Conservation (phyloP, 35 echinoderm and acorn worm species). For the Eucidaris tribuloides region DNA sequence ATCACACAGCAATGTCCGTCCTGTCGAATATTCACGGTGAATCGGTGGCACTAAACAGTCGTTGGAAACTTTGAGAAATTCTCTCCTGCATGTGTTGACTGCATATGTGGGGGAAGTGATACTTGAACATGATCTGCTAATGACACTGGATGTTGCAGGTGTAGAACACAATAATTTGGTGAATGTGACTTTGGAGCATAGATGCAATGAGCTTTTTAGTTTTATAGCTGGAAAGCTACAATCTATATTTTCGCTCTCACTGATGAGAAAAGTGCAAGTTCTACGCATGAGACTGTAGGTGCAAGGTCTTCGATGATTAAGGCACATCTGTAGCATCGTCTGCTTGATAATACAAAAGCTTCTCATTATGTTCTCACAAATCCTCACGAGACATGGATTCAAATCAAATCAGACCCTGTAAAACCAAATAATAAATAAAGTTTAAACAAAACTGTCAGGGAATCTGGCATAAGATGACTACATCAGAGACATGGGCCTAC, state of each 20-base stretch:
- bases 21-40: background rate
- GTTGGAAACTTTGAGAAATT: background rate
- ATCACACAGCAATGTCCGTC: background rate
- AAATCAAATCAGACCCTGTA: no score
- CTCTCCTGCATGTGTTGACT: background rate
- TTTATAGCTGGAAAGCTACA: background rate
- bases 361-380: background rate
- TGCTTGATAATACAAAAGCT: background rate
- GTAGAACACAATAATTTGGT: no score
- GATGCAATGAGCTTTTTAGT: background rate
- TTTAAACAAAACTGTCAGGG: no score
- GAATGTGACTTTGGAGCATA: background rate
- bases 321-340: background rate
- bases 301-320: background rate
- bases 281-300: background rate
- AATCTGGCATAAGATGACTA: no score
- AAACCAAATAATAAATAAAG: no score
- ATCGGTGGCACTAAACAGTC: background rate
- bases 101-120: background rate
- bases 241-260: background rate
- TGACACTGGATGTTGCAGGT: background rate
- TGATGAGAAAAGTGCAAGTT: background rate
- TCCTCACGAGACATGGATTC: no score
- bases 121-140: background rate
- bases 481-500: no score